These are phyloP conservation scores for Theonella swinhoei DNA, from an alignment of 37 sponge, comb jelly and placozoan species.

Conservation along the genomic window DNA sequence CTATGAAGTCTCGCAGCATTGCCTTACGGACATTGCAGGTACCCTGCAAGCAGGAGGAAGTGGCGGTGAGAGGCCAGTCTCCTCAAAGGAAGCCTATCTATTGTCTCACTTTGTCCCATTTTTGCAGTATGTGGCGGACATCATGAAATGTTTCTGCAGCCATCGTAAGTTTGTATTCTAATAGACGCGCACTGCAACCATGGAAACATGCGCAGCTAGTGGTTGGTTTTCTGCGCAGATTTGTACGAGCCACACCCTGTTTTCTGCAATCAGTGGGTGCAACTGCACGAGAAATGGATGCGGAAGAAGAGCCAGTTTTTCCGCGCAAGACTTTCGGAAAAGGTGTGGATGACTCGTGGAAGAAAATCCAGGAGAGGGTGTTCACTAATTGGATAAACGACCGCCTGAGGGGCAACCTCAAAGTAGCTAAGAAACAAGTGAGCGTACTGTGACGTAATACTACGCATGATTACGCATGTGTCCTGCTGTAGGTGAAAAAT, in stretches of 20 bases:
- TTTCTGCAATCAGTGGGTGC: background rate
- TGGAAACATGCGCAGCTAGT: background rate
- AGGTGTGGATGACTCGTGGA: constrained; percentile 46
- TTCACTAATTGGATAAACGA: constrained; percentile 97
- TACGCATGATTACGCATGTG: too few species aligned
- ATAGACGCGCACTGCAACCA: constrained; percentile 13
- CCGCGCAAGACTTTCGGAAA: background rate
- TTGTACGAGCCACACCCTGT: constrained; percentile 6
- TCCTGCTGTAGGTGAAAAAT: constrained; percentile 47
- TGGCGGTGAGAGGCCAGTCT: too few species aligned
- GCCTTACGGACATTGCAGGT: constrained; percentile 57
- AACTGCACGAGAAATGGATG: too few species aligned
- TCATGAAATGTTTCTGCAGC: constrained; percentile 43
- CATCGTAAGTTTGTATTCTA: constrained; percentile 6
- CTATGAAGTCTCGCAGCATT: constrained; percentile 82
- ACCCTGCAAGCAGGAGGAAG: constrained; percentile 58
- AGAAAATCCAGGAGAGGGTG: constrained; percentile 80
- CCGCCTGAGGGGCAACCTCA: constrained; percentile 82
- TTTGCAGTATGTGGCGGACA: constrained; percentile 35
- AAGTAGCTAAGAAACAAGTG: constrained; percentile 55
- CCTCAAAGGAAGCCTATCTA: background rate
- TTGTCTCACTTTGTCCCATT: constrained; percentile 73
- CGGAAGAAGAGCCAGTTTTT: background rate
- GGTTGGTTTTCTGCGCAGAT: background rate
- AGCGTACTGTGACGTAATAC: too few species aligned